A percentile compares a stretch with the other conserved stretches of the same genome.
Evolutionary conservation across 2,113 vertebrate genomes (phyloP).

Genomic region (Pipa parva): DNA sequence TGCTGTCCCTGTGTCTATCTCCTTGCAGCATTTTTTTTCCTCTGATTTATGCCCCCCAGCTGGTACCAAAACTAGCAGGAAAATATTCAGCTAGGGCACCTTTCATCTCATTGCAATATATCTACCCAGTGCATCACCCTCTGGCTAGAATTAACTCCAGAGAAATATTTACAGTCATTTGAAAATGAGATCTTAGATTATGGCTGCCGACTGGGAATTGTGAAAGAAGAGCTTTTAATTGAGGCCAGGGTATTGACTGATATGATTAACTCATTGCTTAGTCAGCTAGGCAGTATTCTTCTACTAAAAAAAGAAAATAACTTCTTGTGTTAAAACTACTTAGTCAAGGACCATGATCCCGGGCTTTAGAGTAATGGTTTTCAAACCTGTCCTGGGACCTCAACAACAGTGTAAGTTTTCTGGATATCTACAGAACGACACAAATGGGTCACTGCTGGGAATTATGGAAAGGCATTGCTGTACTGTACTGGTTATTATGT

Average conservation of each 20-base stretch:
- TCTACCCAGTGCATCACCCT: constrained; percentile 21
- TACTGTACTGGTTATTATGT: too few relatives aligned
- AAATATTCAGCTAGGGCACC: neutral
- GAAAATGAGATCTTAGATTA: constrained; percentile 29
- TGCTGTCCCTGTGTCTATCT: neutral
- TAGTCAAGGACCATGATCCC: too few relatives aligned
- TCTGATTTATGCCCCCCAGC: constrained; percentile 19
- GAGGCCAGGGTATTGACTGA: constrained; percentile 8
- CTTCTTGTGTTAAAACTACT: too few relatives aligned
- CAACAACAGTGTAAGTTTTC: too few relatives aligned
- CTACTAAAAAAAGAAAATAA: too few relatives aligned
- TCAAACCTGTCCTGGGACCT: too few relatives aligned
- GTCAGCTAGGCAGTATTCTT: too few relatives aligned
- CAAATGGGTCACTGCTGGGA: too few relatives aligned
- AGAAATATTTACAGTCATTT: constrained; percentile 26
- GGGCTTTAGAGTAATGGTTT: too few relatives aligned
- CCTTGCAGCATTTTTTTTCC: constrained; percentile 10
- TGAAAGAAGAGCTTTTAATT: constrained; percentile 26
- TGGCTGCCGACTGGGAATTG: constrained; percentile 34
- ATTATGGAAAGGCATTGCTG: too few relatives aligned
- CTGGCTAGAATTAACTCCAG: constrained; percentile 22
- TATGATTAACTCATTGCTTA: constrained; percentile 18
- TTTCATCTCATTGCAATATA: constrained; percentile 31
- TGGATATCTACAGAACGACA: too few relatives aligned
- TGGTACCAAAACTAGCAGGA: neutral